Percentiles rank a stretch among this genome's conserved stretches.
phyloP scores from a whole-genome alignment of 2,113 vertebrate species.

The Apodemus sylvaticus region DNA sequence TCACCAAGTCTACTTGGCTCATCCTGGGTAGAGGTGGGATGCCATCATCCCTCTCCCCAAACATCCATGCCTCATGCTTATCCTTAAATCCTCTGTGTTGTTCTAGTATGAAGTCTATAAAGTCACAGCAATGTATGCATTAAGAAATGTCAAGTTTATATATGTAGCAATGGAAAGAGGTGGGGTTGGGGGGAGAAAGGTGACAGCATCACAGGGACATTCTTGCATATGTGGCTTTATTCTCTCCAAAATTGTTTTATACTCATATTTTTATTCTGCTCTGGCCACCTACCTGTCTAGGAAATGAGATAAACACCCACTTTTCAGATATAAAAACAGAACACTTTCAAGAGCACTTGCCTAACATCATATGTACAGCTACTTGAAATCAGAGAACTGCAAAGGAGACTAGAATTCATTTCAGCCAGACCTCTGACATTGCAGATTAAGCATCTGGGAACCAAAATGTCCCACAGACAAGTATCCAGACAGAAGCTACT shows the following conservation, averaged over 20 bases:
- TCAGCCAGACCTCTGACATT: neutral
- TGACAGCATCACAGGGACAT: neutral
- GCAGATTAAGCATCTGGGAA: neutral
- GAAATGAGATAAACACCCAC: neutral
- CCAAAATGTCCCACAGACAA: neutral
- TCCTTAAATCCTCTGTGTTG: neutral
- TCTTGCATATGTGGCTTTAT: neutral
- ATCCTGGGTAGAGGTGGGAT: neutral
- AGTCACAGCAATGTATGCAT: neutral
- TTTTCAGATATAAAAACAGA: neutral
- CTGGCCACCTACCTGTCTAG: neutral
- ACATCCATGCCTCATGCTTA: neutral
- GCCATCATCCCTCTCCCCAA: neutral
- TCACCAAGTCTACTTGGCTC: neutral
- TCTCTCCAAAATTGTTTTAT: neutral
- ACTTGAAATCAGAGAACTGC: neutral
- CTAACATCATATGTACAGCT: neutral
- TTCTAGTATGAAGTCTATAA: neutral
- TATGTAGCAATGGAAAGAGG: no score
- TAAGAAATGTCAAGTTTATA: neutral
- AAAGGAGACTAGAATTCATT: neutral
- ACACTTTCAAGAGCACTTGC: no score
- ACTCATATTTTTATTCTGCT: neutral
- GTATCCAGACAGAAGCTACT: neutral
- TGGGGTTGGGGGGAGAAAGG: neutral